phyloP scores from a whole-genome alignment of 2,888 invertebrate species.

The Tinea trinotella region DNA sequence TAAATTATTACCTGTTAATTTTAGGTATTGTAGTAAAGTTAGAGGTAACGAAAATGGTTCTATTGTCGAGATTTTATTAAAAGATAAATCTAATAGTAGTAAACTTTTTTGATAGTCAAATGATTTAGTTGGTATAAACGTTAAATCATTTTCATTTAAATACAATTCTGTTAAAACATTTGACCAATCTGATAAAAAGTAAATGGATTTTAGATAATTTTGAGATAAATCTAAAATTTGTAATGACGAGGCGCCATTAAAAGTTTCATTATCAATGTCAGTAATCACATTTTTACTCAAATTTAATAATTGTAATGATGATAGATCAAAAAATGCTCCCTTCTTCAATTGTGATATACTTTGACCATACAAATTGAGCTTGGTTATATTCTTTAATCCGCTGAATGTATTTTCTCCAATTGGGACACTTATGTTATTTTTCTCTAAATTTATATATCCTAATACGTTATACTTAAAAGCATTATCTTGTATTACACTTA shows the following conservation, averaged over 20 bases:
- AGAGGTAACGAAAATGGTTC: constrained; percentile 43
- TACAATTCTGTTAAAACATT: constrained; percentile 39
- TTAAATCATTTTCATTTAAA: constrained; percentile 41
- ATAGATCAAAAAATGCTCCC: constrained; percentile 37
- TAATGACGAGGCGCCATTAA: constrained; percentile 31
- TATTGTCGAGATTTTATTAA: constrained; percentile 40
- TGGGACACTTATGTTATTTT: constrained; percentile 39
- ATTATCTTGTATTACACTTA: constrained; percentile 37
- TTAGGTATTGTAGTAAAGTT: constrained; percentile 43
- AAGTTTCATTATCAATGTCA: constrained; percentile 35
- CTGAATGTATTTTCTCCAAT: constrained; percentile 37
- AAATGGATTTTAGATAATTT: constrained; percentile 36
- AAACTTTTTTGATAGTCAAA: constrained; percentile 38
- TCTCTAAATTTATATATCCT: constrained; percentile 37
- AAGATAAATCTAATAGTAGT: constrained; percentile 43
- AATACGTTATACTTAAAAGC: constrained; percentile 40
- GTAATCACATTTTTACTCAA: constrained; percentile 42
- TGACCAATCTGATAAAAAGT: constrained; percentile 36
- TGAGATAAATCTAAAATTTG: constrained; percentile 42
- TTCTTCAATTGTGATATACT: constrained; percentile 34
- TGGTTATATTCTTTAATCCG: constrained; percentile 36
- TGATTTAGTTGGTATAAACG: constrained; percentile 28
- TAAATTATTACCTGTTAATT: constrained; percentile 39
- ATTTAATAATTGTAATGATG: constrained; percentile 35
- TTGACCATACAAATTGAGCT: constrained; percentile 39